Evolutionary conservation across 2,888 invertebrate genomes (phyloP), one percentile per base, ranked within the genome.

Genomic region (Papilio gigon): DNA sequence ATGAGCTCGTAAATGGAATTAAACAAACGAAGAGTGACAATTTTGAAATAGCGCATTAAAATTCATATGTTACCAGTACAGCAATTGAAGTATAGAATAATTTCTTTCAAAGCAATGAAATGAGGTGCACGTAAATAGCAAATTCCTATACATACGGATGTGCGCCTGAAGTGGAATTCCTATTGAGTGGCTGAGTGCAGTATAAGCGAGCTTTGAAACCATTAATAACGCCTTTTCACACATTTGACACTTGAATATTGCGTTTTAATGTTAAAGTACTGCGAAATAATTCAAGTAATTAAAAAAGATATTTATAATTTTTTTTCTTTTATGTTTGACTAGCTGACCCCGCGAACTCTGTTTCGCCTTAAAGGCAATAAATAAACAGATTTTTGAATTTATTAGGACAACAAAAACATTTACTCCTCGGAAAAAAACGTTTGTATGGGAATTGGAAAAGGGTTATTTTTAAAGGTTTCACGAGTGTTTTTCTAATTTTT

Each of bases 171-270:
- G 53, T 56, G 53, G 17, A 56, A 30, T 27, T 17, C 8, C 3
- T 56, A 56, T 56, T 56, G 17, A 56, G 9, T 30, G 4, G 14
- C 30, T 17, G 53, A 56, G 30, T 56, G 53, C 53, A 53, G 53
- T 30, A 17, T 30, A 56, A 56, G 53, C 30, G 30, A 50, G 50
- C 50, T 25, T 56, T 17, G 17, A 53, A 30, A 30, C 30, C 53
- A 30, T 56, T 17, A 27, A 53, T 27, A 53, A n/a, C n/a, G 2
- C n/a, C 27, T 27, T 27, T 53, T 27, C n/a, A 53, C n/a, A 22
- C 20, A 9, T 42, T 44, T 44, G 27, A 27, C 50, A n/a, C 53
- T 17, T 53, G 17, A 53, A n/a, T 11, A 30, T 50, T n/a, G 25
- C 6, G 14, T 30, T 30, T 56, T 17, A 27, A 8, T 12, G 3